Base-by-base conservation (phyloP, 2,888 invertebrate species). In the Drosophila tripunctata region DNA sequence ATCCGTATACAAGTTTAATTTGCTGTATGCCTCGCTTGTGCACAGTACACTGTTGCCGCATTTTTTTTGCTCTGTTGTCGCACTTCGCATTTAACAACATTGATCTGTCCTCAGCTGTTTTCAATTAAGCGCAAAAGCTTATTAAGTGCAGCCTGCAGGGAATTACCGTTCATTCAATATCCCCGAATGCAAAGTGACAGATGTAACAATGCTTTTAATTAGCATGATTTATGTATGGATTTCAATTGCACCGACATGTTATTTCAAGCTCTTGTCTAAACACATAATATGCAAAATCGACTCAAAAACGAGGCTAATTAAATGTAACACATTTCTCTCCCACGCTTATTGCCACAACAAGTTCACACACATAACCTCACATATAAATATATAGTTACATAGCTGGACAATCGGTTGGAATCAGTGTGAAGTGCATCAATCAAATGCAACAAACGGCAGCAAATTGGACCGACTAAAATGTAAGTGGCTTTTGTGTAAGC, bases 401-500 rank as follows among this genome's bases (percentile, higher is more conserved):
- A 52, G 50, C 41, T 15, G 36, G 14, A 69, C 69, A 70, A 67
- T 60, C 61, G 47, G 48, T 35, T 24, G 21, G 31, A 38, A 63
- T 64, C 65, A 41, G 65, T 58, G 60, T 56, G 41, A 64, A 70
- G 48, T 75, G 67, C 71, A 87, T 81, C 75, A 67, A 78, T 81
- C 76, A 67, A 68, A 58, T 51, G 60, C 54, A 61, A 48, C 41
- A 60, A 62, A 62, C 40, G 31, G 48, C 55, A 65, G 50, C 55
- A 61, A 67, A 61, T 76, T 63, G 44, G 54, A 67, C 51, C 15
- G 58, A 51, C 65, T 57, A 63, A 56, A 69, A 77, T 58, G 79
- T 47, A 82, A 70, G 71, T 79, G 75, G 71, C 75, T 82, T 78
- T 78, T 82, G 80, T 75, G 83, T 65, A 64, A 75, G 76, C 87